A percentile compares a stretch with the other conserved stretches of the same genome.
Conservation (phyloP, 2,888 invertebrate genomes). For the Himalopsyche tibetana region DNA sequence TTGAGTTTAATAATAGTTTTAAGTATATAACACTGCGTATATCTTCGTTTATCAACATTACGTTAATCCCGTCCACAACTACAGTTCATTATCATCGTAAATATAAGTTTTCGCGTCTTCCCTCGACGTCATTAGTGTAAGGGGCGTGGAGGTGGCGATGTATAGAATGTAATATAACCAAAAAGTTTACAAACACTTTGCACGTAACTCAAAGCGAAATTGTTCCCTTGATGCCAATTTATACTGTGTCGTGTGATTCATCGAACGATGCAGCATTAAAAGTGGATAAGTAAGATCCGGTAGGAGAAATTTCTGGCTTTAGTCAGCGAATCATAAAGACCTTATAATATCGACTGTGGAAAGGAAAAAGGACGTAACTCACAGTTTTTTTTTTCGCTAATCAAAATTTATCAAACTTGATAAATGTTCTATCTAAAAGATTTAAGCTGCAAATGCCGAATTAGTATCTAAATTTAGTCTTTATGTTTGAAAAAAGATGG, state of each 20-base stretch:
- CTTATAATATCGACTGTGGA: not conserved
- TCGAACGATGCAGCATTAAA: slow-evolving; percentile 32
- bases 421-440: no score
- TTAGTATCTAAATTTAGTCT: no score
- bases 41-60: no score
- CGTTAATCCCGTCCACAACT: not conserved
- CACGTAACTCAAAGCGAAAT: slow-evolving; percentile 34
- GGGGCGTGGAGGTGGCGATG: slow-evolving; percentile 11
- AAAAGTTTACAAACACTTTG: slow-evolving; percentile 43
- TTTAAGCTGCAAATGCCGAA: no score
- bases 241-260: slow-evolving; percentile 19
- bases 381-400: no score
- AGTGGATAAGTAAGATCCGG: slow-evolving; percentile 27
- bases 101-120: slow-evolving; percentile 11
- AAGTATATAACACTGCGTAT: no score
- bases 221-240: slow-evolving; percentile 21
- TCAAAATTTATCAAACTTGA: no score
- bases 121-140: slow-evolving; percentile 6
- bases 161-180: slow-evolving; percentile 14
- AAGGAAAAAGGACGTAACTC: no score
- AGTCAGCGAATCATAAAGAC: slow-evolving; percentile 8
- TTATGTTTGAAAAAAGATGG: no score
- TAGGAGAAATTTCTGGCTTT: not conserved
- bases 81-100: slow-evolving; percentile 28
- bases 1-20: no score